These are phyloP conservation scores for Cephus cinctus DNA, from an alignment of 1,140 invertebrate species.

Conservation along the genomic window DNA sequence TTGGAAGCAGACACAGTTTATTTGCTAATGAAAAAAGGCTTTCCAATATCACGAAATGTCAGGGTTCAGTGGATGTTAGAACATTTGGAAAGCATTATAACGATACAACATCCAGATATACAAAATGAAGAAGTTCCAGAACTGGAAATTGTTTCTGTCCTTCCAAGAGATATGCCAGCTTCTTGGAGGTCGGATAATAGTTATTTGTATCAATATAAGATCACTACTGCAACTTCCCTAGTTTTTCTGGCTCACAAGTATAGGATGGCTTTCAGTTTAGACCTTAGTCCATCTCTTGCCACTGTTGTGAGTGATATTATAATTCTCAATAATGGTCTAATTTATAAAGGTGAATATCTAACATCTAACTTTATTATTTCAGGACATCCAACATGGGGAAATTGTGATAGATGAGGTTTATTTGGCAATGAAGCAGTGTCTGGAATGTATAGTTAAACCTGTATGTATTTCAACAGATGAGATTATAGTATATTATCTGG, in stretches of 20 bases:
- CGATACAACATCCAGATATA: conserved; percentile 45
- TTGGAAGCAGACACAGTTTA: conserved; percentile 69
- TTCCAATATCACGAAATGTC: conserved; percentile 74
- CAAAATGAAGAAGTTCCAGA: conserved; percentile 54
- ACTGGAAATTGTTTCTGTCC: conserved; percentile 65
- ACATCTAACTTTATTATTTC: conserved; percentile 34
- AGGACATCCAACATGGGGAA: conserved; percentile 66
- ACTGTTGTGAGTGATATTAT: conserved; percentile 60
- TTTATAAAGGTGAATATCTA: conserved; percentile 6
- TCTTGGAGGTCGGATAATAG: conserved; percentile 57
- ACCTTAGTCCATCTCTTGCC: conserved; percentile 77
- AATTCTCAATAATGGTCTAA: conserved; percentile 2
- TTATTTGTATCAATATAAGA: conserved; percentile 58
- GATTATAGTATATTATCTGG: not conserved
- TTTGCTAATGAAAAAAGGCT: conserved; percentile 72
- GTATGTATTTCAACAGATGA: conserved; percentile 63
- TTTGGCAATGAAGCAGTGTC: conserved; percentile 62
- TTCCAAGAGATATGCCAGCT: conserved; percentile 57
- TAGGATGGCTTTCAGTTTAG: conserved; percentile 74
- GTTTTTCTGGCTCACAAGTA: conserved; percentile 63
- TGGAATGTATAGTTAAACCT: conserved; percentile 64
- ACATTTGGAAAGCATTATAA: conserved; percentile 66
- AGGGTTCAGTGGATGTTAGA: conserved; percentile 75
- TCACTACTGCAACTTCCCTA: conserved; percentile 54
- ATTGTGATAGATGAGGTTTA: conserved; percentile 73